Percentiles rank a stretch among this genome's conserved stretches.
Evolutionary conservation across 2,113 vertebrate genomes (phyloP).

Genomic region (Thamnophis sirtalis): DNA sequence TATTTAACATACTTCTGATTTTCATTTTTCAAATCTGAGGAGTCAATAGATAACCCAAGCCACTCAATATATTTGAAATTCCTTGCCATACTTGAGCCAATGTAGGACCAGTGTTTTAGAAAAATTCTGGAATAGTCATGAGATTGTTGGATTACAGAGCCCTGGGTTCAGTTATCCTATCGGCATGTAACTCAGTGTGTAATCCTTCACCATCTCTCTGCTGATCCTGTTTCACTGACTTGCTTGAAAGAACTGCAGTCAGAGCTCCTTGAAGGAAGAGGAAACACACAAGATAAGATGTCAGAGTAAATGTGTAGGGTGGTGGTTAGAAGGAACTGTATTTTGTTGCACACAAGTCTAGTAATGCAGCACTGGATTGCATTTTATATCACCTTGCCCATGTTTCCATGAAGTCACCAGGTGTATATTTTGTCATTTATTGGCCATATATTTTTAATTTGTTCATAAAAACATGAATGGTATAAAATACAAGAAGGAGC

Average conservation of each 20-base stretch:
- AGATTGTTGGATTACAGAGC: not conserved
- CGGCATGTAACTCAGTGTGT: not conserved
- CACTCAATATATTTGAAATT: not conserved
- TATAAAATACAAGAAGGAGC: not conserved
- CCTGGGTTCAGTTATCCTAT: not conserved
- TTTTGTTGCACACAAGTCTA: not conserved
- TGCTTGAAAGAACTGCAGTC: not conserved
- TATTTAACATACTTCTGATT: not conserved
- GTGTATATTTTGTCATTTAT: not conserved
- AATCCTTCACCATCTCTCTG: not conserved
- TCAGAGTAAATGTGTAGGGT: not conserved
- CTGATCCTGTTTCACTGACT: not conserved
- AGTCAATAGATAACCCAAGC: not conserved
- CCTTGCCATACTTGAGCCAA: not conserved
- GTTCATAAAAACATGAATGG: not conserved
- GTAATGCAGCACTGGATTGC: not conserved
- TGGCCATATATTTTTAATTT: not conserved
- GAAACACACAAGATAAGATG: not conserved
- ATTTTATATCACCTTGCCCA: not conserved
- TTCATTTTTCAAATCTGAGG: not conserved
- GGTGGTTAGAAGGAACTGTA: not conserved
- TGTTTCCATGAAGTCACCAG: not conserved
- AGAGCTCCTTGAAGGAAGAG: not conserved
- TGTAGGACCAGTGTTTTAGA: not conserved
- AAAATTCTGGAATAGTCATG: not conserved